These are phyloP conservation scores for Diarsia mendica DNA, from an alignment of 2,888 invertebrate species.

Conservation along the genomic window DNA sequence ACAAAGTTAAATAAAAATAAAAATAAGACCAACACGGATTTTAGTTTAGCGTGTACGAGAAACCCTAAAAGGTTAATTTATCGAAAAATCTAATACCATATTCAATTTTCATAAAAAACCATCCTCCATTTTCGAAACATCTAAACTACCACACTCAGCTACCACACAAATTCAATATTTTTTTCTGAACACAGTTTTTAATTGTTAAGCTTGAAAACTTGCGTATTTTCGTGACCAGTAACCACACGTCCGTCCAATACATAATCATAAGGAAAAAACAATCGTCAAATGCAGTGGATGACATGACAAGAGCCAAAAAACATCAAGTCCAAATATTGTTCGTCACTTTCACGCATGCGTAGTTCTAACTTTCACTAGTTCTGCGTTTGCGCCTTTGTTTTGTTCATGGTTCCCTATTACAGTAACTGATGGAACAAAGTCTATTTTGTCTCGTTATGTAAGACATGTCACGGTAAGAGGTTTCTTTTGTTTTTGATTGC, in stretches of 20 bases:
- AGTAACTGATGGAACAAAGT: slow-evolving; percentile 55
- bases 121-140: background rate
- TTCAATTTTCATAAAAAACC: background rate
- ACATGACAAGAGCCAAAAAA: slow-evolving; percentile 39
- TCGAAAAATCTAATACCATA: too few relatives aligned
- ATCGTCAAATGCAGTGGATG: background rate
- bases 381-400: slow-evolving; percentile 49
- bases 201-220: background rate
- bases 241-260: background rate
- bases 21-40: too few relatives aligned
- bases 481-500: slow-evolving; percentile 31
- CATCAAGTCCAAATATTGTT: slow-evolving; percentile 67
- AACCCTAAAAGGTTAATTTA: too few relatives aligned
- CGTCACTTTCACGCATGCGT: slow-evolving; percentile 74
- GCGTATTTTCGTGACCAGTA: background rate
- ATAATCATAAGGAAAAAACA: background rate
- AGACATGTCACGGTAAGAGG: slow-evolving; percentile 25
- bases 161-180: too few relatives aligned
- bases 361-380: slow-evolving; percentile 77
- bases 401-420: slow-evolving; percentile 62
- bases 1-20: too few relatives aligned
- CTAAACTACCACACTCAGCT: too few relatives aligned
- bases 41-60: too few relatives aligned
- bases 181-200: background rate
- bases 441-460: slow-evolving; percentile 51